Percentiles rank a stretch among this genome's conserved stretches.
phyloP scores from a whole-genome alignment of 1,140 invertebrate genomes.

The Drosophila ogumai region DNA sequence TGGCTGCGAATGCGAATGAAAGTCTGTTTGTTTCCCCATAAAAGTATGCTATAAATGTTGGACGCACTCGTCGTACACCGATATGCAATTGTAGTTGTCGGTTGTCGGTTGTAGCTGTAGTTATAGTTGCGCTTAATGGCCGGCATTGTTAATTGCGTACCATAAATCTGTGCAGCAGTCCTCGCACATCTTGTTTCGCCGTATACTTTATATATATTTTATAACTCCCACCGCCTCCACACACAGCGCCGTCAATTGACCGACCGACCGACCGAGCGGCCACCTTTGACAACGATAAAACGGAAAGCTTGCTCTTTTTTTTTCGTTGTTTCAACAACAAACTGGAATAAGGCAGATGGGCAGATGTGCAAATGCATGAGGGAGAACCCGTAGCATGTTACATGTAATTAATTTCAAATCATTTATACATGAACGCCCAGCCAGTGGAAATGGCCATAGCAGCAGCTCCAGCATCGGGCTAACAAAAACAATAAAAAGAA shows the following conservation, averaged over 20 bases:
- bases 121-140: slow-evolving; percentile 67
- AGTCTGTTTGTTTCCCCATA: slow-evolving; percentile 76
- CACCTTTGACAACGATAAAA: slow-evolving; percentile 55
- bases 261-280: slow-evolving; percentile 4
- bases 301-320: slow-evolving; percentile 32
- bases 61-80: slow-evolving; percentile 18
- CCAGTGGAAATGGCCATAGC: slow-evolving; percentile 20
- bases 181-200: slow-evolving; percentile 65
- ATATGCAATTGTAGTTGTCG: slow-evolving; percentile 44
- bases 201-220: slow-evolving; percentile 66
- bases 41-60: slow-evolving; percentile 74
- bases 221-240: slow-evolving; percentile 38
- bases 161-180: slow-evolving; percentile 77
- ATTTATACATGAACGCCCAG: slow-evolving; percentile 80
- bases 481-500: slow-evolving; percentile 43
- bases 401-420: slow-evolving; percentile 84
- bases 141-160: slow-evolving; percentile 78
- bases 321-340: slow-evolving; percentile 40
- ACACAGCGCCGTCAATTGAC: slow-evolving; percentile 25
- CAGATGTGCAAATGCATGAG: slow-evolving; percentile 42
- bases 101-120: slow-evolving; percentile 34
- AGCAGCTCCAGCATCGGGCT: slow-evolving; percentile 18
- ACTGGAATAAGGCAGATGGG: slow-evolving; percentile 38
- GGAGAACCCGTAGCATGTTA: slow-evolving; percentile 65
- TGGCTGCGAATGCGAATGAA: slow-evolving; percentile 68